Percentiles rank a stretch among this genome's conserved stretches.
These are phyloP conservation scores for Siphamia tubifer DNA, from an alignment of 2,113 vertebrate genomes.

Conservation along the genomic window DNA sequence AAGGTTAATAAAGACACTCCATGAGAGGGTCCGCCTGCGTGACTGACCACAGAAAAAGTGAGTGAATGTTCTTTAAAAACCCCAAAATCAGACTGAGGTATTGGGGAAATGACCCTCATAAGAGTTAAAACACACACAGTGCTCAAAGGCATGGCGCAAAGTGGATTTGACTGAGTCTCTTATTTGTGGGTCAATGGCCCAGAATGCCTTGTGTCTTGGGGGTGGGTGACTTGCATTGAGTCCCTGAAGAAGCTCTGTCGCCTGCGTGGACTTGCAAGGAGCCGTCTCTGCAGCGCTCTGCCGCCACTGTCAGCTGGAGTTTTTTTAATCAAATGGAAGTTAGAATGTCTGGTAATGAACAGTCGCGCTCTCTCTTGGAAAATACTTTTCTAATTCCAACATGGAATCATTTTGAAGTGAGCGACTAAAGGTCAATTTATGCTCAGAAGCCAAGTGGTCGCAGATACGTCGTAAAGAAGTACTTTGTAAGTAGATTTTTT, in stretches of 20 bases:
- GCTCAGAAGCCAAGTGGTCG: too few species aligned
- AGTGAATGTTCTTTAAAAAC: constrained; percentile 58
- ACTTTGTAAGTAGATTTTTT: too few species aligned
- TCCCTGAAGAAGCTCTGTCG: constrained; percentile 33
- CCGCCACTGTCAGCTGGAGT: constrained; percentile 80
- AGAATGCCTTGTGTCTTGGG: constrained; percentile 67
- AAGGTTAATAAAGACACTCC: constrained; percentile 2
- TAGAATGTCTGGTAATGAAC: too few species aligned
- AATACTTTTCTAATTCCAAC: too few species aligned
- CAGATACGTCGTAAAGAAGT: too few species aligned
- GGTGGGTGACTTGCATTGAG: constrained; percentile 65
- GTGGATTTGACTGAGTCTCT: constrained; percentile 78
- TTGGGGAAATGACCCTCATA: constrained; percentile 36
- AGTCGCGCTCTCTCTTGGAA: too few species aligned
- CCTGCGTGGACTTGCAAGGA: constrained; percentile 72
- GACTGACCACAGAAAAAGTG: constrained; percentile 4
- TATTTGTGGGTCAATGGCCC: constrained; percentile 82
- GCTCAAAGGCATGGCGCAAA: constrained; percentile 61
- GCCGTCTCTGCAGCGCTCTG: constrained; percentile 64
- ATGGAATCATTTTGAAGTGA: too few species aligned
- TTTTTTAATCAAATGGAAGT: constrained; percentile 83
- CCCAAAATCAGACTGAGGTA: constrained; percentile 25
- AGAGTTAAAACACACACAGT: constrained; percentile 54
- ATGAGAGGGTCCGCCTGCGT: neutral
- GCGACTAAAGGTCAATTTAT: too few species aligned